A percentile compares a stretch with the other conserved stretches of the same genome.
Conservation (phyloP, 2,113 vertebrate species). For the Megaleporinus macrocephalus region DNA sequence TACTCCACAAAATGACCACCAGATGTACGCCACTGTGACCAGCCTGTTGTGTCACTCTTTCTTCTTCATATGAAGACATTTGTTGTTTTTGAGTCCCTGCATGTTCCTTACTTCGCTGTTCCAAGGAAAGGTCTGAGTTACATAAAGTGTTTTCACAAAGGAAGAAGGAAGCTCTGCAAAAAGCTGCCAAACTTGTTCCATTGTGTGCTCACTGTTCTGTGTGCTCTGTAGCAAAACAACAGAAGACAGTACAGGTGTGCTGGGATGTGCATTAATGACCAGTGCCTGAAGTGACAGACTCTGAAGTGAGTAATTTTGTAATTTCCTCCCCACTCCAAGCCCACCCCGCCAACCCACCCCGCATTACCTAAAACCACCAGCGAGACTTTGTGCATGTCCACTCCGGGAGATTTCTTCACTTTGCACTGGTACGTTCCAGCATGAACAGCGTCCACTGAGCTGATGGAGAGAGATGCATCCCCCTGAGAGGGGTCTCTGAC, state of each 20-base stretch:
- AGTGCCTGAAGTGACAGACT: background rate
- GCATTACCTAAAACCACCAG: conserved; percentile 85
- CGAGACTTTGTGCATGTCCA: conserved; percentile 80
- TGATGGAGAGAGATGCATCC: conserved; percentile 86
- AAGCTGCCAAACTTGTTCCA: background rate
- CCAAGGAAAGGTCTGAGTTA: background rate
- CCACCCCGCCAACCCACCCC: no score
- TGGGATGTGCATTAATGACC: background rate
- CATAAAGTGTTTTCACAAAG: background rate
- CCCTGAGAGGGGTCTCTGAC: conserved; percentile 80
- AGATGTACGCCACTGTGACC: no score
- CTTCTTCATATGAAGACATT: no score
- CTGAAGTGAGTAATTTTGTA: background rate
- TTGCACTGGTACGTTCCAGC: conserved; percentile 88
- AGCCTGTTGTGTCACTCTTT: no score
- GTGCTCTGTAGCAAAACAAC: background rate
- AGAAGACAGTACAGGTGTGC: background rate
- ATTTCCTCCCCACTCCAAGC: no score
- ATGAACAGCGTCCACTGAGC: conserved; percentile 75
- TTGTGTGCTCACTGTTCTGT: background rate
- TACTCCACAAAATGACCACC: no score
- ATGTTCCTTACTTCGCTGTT: background rate
- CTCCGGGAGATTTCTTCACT: conserved; percentile 88
- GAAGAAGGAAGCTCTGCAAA: background rate
- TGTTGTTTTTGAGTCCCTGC: background rate